phyloP scores from a whole-genome alignment of 2,888 invertebrate species.

The Keiferia lycopersicella region DNA sequence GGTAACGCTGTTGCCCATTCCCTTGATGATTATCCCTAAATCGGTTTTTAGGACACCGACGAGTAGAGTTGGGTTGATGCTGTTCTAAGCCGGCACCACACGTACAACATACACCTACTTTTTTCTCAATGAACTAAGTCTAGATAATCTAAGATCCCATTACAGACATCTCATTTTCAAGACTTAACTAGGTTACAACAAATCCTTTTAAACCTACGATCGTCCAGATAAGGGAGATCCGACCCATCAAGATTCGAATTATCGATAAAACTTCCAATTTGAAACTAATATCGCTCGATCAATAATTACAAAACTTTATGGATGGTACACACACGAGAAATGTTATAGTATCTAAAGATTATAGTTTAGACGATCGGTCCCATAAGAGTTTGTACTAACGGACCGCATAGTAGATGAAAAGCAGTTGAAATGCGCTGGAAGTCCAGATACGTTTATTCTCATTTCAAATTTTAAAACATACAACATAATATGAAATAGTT shows the following conservation, averaged over 20 bases:
- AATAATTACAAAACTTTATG: slow-evolving; percentile 58
- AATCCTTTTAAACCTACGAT: background rate
- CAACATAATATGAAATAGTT: too few species aligned
- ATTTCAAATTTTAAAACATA: too few species aligned
- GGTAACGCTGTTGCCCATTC: too few species aligned
- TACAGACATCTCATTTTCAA: background rate
- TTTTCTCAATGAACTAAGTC: background rate
- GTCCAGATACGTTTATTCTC: too few species aligned
- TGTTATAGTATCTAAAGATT: slow-evolving; percentile 29
- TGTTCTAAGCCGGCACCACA: too few species aligned
- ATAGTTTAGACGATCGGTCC: slow-evolving; percentile 47
- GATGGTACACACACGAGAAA: slow-evolving; percentile 48
- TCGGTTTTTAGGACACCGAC: too few species aligned
- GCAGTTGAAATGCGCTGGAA: too few species aligned
- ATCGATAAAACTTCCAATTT: slow-evolving; percentile 32
- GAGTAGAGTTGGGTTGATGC: too few species aligned
- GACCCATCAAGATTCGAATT: slow-evolving; percentile 19
- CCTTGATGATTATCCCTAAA: too few species aligned
- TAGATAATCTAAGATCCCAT: background rate
- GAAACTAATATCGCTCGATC: slow-evolving; percentile 53
- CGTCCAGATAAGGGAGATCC: background rate
- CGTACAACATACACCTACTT: background rate
- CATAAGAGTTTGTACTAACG: too few species aligned
- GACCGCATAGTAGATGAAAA: too few species aligned
- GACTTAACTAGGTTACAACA: background rate